Evolutionary conservation across 2,113 vertebrate species (phyloP), one percentile per base, ranked within the genome.

Genomic region (Callopanchax toddi): DNA sequence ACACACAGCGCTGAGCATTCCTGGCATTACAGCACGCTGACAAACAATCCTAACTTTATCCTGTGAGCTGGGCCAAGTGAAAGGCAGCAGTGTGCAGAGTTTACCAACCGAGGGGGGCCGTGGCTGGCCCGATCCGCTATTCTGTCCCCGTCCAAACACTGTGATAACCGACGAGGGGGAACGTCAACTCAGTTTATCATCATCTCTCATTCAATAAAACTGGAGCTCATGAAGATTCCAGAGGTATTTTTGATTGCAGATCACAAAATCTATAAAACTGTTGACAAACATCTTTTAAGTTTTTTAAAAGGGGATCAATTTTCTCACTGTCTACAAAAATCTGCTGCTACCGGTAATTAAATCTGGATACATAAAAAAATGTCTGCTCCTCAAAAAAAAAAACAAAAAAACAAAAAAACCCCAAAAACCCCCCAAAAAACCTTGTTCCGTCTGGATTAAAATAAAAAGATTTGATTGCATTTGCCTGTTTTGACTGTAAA

Each of bases 1-100:
- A 54, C 58, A 74, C 60, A 66, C 18, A 79, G 83, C 79, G 44
- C 87, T 71, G 77, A 77, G 81, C 89, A 93, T 93, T 93, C 91
- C 91, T 91, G 84, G 74, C 90, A 91, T 93, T 91, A 86, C 92
- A 90, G 88, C 52, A 57, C 60, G 39, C 89, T 89, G 89, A 93
- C 91, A 92, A 92, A 93, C 92, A 93, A 91, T 92, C 90, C 90
- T 88, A 93, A 93, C 91, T 92, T 92, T 91, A 93, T 93, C 90
- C 91, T 83, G 76, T 57, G 81, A 77, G 83, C 63, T 11, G 65
- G 66, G 85, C 71, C 71, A 82, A 71, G 80, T 93, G 89, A 93
- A 93, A 91, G 89, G 90, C 71, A 70, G 78, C 86, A 91, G 90
- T 93, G 91, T 93, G 86, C 83, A 45, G 78, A 89, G 86, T 91